Evolutionary conservation across 2,888 invertebrate species (phyloP).

Genomic region (Apoda limacodes): DNA sequence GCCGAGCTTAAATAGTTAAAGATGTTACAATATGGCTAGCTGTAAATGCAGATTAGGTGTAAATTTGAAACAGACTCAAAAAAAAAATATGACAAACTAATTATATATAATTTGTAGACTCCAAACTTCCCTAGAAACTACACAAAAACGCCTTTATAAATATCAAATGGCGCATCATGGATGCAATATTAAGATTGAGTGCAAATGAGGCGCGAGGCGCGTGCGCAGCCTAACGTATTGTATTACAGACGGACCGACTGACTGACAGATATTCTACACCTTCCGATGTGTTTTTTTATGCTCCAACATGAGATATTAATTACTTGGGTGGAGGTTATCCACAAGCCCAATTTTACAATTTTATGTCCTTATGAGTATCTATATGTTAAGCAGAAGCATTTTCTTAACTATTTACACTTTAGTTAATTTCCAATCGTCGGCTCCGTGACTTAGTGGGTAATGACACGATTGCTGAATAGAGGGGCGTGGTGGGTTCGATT

Average conservation of each 20-base stretch:
- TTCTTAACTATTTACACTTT: too few species aligned
- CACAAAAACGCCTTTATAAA: constrained; percentile 46
- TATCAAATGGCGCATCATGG: constrained; percentile 55
- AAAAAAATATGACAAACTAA: constrained; percentile 6
- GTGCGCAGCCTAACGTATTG: constrained; percentile 42
- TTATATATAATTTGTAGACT: constrained; percentile 25
- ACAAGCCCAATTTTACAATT: constrained; percentile 49
- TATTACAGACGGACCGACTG: constrained; percentile 31
- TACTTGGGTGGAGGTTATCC: constrained; percentile 50
- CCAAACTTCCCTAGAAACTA: constrained; percentile 26
- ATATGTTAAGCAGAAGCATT: too few species aligned
- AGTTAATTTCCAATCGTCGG: too few species aligned
- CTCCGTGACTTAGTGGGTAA: too few species aligned
- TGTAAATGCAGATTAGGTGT: too few species aligned
- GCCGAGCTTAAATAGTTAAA: too few species aligned
- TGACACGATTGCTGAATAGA: too few species aligned
- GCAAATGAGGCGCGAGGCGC: constrained; percentile 56
- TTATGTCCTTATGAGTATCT: constrained; percentile 27
- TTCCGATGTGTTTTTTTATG: constrained; percentile 37
- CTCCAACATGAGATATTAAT: constrained; percentile 46
- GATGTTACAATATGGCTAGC: too few species aligned
- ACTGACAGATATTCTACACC: constrained; percentile 24
- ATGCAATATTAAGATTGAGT: constrained; percentile 62
- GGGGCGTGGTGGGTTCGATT: too few species aligned
- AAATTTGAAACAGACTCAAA: too few species aligned